Evolutionary conservation across 2,888 invertebrate genomes (phyloP), one percentile per base, ranked within the genome.

Genomic region (Mongoloraphidia duomilia): DNA sequence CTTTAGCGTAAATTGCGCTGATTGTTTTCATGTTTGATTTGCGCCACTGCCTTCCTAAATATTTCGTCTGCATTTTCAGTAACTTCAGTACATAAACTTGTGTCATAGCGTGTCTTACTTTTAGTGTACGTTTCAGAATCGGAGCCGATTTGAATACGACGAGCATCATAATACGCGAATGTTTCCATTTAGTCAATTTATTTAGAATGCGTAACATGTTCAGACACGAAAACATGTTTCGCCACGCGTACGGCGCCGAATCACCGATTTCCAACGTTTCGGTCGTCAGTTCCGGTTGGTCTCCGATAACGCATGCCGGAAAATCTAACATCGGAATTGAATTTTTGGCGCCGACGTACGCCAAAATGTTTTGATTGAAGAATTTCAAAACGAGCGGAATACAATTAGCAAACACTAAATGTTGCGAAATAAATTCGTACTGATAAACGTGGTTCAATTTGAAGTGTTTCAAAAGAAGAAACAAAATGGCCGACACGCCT

Each of bases 11-110:
- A 63, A 99, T 99, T 50, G 96, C 95, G 65, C 96, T 96, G 71
- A 99, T 93, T 1, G 95, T 95, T 68, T 96, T 97, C 96, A 99
- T 98, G 65, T 99, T 98, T 1, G 92, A 89, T 68, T 97, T 97
- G 44, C 98, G 79, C 98, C 98, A 99, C 64, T 98, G 97, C 10
- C 98, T 75, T 0, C 98, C 98, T 59, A 99, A 77, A 71, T 97
- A 98, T 64, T 97, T 95, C 1, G 97, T 96, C 73, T 99, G 98
- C 94, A 98, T 96, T 73, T 99, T 99, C 11, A 99, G 72, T 50
- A 99, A 72, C 68, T 99, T 99, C 53, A 99, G 73, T 9, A 96
- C 92, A 68, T 98, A 99, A 57, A 98, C 75, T 70, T 99, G 98
- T 80, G 97, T 90, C 79, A 98, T 84, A 8, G 94, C 91, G 65